A percentile compares a stretch with the other conserved stretches of the same genome.
Evolutionary conservation across 2,888 invertebrate species (phyloP).

Genomic region (Leucophenga montana): DNA sequence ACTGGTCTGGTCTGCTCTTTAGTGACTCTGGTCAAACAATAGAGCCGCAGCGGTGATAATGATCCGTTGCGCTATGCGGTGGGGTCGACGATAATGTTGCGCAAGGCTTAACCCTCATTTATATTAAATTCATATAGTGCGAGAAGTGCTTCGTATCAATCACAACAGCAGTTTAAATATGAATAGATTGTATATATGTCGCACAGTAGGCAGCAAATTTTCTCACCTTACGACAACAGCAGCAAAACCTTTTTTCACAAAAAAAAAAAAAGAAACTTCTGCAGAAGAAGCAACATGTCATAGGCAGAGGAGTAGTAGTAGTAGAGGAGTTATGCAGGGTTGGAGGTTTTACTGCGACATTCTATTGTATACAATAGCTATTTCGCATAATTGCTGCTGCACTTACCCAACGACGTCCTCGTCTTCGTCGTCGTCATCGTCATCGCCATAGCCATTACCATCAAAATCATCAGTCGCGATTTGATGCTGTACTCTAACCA

Average conservation of each 20-base stretch:
- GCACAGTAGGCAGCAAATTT: slow-evolving; percentile 11
- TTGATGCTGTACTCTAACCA: neutral
- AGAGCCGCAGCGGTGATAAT: slow-evolving; percentile 68
- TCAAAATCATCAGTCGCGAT: neutral
- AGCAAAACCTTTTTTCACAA: neutral
- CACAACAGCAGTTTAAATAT: slow-evolving; percentile 9
- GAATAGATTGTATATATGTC: slow-evolving; percentile 8
- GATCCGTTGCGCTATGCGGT: slow-evolving; percentile 54
- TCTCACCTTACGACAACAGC: neutral
- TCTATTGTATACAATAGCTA: slow-evolving; percentile 1
- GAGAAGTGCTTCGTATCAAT: neutral
- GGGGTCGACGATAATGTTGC: neutral
- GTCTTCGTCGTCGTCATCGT: no score
- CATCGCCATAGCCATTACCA: no score
- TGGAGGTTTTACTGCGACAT: neutral
- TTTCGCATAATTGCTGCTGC: slow-evolving; percentile 14
- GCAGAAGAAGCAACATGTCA: neutral
- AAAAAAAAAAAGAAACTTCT: neutral
- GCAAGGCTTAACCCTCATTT: neutral
- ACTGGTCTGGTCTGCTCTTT: no score
- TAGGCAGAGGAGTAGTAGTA: neutral
- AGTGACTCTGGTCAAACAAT: slow-evolving; percentile 54
- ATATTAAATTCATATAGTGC: neutral
- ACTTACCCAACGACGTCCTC: neutral
- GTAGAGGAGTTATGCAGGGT: neutral